These are phyloP conservation scores for Stegostoma tigrinum DNA, from an alignment of 2,113 vertebrate genomes.

Conservation along the genomic window DNA sequence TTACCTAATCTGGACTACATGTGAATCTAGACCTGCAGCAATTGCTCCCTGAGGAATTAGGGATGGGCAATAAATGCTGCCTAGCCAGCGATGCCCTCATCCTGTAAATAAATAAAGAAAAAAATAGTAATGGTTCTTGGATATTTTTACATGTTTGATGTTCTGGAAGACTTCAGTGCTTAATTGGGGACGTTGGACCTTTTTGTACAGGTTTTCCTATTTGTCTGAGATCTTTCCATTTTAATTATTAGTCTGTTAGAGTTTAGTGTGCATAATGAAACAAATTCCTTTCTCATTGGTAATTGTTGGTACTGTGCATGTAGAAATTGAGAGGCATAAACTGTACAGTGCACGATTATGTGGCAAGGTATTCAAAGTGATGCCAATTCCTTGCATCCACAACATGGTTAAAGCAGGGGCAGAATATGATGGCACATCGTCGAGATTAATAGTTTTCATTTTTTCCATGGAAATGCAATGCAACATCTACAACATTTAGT, in stretches of 20 bases:
- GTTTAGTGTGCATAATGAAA: background rate
- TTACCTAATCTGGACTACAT: no score
- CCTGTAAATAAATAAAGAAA: no score
- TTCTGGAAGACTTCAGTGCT: background rate
- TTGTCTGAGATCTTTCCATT: background rate
- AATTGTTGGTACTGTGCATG: background rate
- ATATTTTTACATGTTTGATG: background rate
- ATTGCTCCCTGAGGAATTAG: no score
- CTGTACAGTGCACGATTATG: background rate
- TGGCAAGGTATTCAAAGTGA: background rate
- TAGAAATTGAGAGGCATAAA: background rate
- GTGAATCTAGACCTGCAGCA: no score
- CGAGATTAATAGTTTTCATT: background rate
- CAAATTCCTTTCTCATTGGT: background rate
- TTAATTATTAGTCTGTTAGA: background rate
- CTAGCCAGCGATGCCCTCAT: no score
- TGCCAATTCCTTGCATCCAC: background rate
- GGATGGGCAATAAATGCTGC: no score
- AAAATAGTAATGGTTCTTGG: background rate
- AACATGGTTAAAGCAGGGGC: background rate
- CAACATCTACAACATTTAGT: background rate
- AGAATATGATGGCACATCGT: background rate
- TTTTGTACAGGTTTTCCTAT: background rate
- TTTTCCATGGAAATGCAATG: background rate
- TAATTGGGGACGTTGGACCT: background rate